These are phyloP conservation scores for Corythoichthys intestinalis DNA, from an alignment of 2,113 vertebrate genomes.

Conservation along the genomic window DNA sequence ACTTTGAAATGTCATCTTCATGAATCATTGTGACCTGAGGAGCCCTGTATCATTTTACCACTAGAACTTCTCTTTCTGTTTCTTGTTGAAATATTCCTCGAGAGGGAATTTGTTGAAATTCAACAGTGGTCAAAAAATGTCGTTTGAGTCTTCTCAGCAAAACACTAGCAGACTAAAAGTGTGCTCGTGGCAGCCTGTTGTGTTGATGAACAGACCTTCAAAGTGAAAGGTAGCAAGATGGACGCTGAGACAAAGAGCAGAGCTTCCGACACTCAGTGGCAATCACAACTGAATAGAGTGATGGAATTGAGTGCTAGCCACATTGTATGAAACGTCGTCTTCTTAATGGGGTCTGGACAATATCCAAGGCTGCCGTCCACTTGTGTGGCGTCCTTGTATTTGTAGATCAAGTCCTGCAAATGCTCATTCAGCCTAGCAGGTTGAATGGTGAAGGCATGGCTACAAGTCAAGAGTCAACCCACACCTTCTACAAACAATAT, in stretches of 20 bases:
- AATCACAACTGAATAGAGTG: constrained; percentile 42
- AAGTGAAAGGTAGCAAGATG: constrained; percentile 45
- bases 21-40: no score
- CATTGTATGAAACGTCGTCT: constrained; percentile 46
- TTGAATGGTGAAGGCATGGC: constrained; percentile 13
- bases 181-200: constrained; percentile 9
- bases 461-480: constrained; percentile 13
- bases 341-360: constrained; percentile 22
- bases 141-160: background rate
- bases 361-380: constrained; percentile 44
- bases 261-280: constrained; percentile 36
- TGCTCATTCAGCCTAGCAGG: constrained; percentile 12
- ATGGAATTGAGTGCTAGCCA: constrained; percentile 35
- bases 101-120: background rate
- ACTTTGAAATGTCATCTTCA: background rate
- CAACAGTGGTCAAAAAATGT: background rate
- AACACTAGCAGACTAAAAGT: constrained; percentile 11
- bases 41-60: background rate
- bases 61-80: background rate
- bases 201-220: constrained; percentile 49
- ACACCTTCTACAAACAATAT: constrained; percentile 3
- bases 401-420: constrained; percentile 23
- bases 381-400: constrained; percentile 32
- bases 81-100: background rate
- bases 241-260: constrained; percentile 60